A percentile compares a stretch with the other conserved stretches of the same genome.
Conservation (phyloP, 1,140 invertebrate species). For the Drosophila nebulosa region DNA sequence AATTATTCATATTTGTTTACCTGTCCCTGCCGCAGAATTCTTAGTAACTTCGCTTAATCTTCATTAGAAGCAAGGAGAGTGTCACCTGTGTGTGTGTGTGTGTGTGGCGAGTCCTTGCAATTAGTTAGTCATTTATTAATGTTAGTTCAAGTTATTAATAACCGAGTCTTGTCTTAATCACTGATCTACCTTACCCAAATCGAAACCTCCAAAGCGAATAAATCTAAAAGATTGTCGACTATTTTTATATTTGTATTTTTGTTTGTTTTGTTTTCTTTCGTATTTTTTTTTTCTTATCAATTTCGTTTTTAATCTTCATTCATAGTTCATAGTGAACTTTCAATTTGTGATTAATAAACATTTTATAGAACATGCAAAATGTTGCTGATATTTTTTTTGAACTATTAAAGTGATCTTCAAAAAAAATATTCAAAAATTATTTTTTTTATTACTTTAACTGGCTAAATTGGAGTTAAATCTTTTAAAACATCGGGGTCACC, state of each 20-base stretch:
- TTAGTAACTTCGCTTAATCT: constrained; percentile 57
- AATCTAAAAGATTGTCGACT: background rate
- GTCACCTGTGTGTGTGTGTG: constrained; percentile 30
- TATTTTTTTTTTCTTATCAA: background rate
- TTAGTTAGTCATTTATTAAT: constrained; percentile 57
- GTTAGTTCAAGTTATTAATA: constrained; percentile 39
- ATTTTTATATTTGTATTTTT: background rate
- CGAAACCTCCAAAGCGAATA: background rate
- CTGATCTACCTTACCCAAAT: background rate
- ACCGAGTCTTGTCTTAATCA: constrained; percentile 15
- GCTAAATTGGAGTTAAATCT: too few relatives aligned
- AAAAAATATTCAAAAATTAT: too few relatives aligned
- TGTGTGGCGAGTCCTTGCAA: constrained; percentile 41
- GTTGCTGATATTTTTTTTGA: background rate
- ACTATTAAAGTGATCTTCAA: background rate
- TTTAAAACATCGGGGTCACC: too few relatives aligned
- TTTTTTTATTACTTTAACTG: too few relatives aligned
- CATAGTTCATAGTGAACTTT: constrained; percentile 1
- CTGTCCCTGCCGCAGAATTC: constrained; percentile 54
- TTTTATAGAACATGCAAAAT: background rate
- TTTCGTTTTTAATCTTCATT: constrained; percentile 1
- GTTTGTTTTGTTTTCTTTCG: background rate
- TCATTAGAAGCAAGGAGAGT: constrained; percentile 40
- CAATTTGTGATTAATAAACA: background rate
- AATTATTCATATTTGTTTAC: constrained; percentile 51